These are phyloP conservation scores for Cheilosia grossa DNA, from an alignment of 2,888 invertebrate genomes.

Conservation along the genomic window DNA sequence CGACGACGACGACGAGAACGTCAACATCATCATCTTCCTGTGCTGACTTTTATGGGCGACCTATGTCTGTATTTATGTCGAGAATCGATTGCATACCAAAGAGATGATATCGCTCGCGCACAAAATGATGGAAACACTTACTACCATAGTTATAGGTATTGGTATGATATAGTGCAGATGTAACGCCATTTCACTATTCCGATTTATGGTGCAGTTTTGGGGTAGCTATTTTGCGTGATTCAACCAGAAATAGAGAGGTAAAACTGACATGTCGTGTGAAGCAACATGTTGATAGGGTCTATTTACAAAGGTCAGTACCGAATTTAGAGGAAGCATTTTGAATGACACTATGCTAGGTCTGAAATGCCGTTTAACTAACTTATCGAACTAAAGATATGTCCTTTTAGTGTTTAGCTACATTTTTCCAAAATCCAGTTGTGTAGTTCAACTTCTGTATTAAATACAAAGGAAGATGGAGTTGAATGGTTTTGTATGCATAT, in stretches of 20 bases:
- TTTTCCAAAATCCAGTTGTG: not conserved
- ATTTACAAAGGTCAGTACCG: not conserved
- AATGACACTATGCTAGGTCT: too few species aligned
- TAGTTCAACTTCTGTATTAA: too few species aligned
- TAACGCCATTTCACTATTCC: slow-evolving; percentile 18
- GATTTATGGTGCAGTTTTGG: too few species aligned
- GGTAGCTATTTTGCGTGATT: too few species aligned
- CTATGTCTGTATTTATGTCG: slow-evolving; percentile 75
- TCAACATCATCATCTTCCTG: slow-evolving; percentile 73
- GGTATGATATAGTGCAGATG: slow-evolving; percentile 7
- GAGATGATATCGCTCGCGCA: slow-evolving; percentile 64
- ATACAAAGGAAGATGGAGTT: too few species aligned
- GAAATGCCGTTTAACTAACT: too few species aligned
- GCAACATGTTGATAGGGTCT: slow-evolving; percentile 19
- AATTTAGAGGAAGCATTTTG: not conserved
- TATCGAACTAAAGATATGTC: too few species aligned
- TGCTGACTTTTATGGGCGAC: slow-evolving; percentile 74
- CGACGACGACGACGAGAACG: slow-evolving; percentile 56
- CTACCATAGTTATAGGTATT: slow-evolving; percentile 7
- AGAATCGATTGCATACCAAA: slow-evolving; percentile 65
- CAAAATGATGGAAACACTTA: slow-evolving; percentile 62
- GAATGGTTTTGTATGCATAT: not conserved
- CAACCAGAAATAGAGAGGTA: too few species aligned
- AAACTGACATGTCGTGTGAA: not conserved
- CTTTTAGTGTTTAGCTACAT: not conserved